Evolutionary conservation across 2,888 invertebrate species (phyloP), one percentile per base, ranked within the genome.

Genomic region (Drosophila nr. perissopoda): DNA sequence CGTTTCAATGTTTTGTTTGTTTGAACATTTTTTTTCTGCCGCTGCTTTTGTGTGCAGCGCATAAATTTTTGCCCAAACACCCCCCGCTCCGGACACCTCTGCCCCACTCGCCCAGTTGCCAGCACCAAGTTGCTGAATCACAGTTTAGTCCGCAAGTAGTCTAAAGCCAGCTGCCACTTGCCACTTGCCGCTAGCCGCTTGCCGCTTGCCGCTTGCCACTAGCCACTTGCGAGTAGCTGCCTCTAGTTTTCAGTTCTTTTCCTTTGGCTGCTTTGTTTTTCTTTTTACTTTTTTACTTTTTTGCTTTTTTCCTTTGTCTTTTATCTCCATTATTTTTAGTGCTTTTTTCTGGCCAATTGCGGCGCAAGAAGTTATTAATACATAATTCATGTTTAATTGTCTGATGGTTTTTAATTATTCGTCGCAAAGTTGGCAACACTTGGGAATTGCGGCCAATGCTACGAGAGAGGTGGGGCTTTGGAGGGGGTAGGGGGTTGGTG

Each of bases 321-420:
- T 52, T 52, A 21, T 33, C 13, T 36, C 34, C 18, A 45, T 45
- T 45, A 25, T 45, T 25, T 45, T 45, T 8, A 25, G 13, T 21
- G 33, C 4, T 48, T 13, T 16, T 38, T 48, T 49, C 68, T 65
- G 64, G 58, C 76, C 78, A 74, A 77, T 74, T 73, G 80, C 73
- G 70, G 78, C 67, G 49, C 52, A 69, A 71, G 79, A 85, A 82
- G 76, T 85, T 85, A 85, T 87, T 87, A 85, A 85, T 85, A 85
- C 88, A 88, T 85, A 88, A 88, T 86, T 86, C 86, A 86, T 86
- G 75, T 86, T 88, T 86, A 86, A 86, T 86, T 86, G 85, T 83
- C 80, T 72, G 73, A 76, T 62, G 85, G 62, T 56, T 71, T 80
- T 70, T 83, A 74, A 76, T 73, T 77, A 70, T 78, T 53, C 67